A percentile compares a stretch with the other conserved stretches of the same genome.
Evolutionary conservation across 2,113 vertebrate genomes (phyloP).

Genomic region (Phylloscopus trochilus): DNA sequence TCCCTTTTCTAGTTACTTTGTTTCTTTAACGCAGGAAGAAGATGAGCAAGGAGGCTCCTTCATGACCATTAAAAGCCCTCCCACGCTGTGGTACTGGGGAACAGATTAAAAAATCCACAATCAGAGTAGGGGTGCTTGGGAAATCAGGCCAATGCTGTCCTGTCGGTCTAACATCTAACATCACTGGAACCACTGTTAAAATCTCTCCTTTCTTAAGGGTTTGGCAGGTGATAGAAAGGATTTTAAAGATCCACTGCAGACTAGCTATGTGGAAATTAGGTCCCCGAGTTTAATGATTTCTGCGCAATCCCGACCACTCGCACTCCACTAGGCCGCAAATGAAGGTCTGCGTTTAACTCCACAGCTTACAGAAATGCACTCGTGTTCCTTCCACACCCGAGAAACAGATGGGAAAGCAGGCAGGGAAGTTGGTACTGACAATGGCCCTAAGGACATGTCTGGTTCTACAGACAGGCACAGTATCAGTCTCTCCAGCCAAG

Average conservation of each 20-base stretch:
- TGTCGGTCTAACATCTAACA: not conserved
- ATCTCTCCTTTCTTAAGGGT: not conserved
- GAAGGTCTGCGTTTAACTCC: not conserved
- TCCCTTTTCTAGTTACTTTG: not conserved
- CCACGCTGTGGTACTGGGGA: not conserved
- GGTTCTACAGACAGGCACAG: not conserved
- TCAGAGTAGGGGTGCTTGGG: not conserved
- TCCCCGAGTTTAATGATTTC: not conserved
- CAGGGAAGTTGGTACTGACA: fast-evolving
- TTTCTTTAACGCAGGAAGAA: not conserved
- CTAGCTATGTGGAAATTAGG: not conserved
- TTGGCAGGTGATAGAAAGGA: not conserved
- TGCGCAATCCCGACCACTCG: not conserved
- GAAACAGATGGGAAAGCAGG: not conserved
- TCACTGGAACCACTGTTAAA: not conserved
- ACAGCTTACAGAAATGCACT: not conserved
- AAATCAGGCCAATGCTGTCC: not conserved
- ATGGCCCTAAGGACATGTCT: not conserved
- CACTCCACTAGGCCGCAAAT: not conserved
- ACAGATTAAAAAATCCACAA: not conserved
- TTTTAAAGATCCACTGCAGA: not conserved
- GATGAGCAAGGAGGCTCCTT: not conserved
- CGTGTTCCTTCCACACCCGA: not conserved
- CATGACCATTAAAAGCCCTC: not conserved
- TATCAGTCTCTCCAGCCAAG: fast-evolving